Evolutionary conservation across 2,797 vertebrate genomes (phyloP).

Genomic region (Rhinoraja longicauda): DNA sequence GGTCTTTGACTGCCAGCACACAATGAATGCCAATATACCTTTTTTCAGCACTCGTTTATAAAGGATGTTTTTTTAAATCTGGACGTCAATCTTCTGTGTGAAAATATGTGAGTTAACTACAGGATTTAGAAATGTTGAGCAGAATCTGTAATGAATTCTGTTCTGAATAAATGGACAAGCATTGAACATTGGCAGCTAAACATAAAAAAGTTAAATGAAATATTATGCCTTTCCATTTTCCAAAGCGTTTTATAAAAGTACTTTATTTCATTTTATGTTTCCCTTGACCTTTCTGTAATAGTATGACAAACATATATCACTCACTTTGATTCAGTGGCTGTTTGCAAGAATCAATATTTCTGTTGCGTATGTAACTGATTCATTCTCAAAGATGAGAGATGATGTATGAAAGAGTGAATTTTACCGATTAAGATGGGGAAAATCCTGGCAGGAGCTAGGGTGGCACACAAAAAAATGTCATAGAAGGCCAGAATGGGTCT

Average conservation of each 20-base stretch:
- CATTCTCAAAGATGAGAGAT: not conserved
- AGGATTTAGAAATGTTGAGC: not conserved
- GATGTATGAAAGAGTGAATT: not conserved
- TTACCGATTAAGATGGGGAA: not conserved
- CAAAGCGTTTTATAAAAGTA: not conserved
- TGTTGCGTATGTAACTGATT: not conserved
- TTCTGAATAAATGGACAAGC: not conserved
- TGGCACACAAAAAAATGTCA: not conserved
- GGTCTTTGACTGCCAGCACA: not conserved
- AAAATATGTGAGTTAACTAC: not conserved
- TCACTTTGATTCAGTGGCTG: constrained; percentile 16
- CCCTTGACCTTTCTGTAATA: not conserved
- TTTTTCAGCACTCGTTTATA: not conserved
- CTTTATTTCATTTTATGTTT: not conserved
- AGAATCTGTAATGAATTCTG: not conserved
- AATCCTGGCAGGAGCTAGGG: not conserved
- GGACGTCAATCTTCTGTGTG: not conserved
- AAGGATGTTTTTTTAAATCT: not conserved
- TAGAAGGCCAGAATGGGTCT: not conserved
- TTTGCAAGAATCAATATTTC: constrained; percentile 8
- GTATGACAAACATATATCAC: not conserved
- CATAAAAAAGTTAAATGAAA: not conserved
- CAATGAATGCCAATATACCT: not conserved
- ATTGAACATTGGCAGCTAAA: not conserved
- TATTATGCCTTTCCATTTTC: not conserved